Percentiles rank a stretch among this genome's conserved stretches.
Evolutionary conservation across 2,888 invertebrate species (phyloP).

Genomic region (Scelioninae gen. 2): DNA sequence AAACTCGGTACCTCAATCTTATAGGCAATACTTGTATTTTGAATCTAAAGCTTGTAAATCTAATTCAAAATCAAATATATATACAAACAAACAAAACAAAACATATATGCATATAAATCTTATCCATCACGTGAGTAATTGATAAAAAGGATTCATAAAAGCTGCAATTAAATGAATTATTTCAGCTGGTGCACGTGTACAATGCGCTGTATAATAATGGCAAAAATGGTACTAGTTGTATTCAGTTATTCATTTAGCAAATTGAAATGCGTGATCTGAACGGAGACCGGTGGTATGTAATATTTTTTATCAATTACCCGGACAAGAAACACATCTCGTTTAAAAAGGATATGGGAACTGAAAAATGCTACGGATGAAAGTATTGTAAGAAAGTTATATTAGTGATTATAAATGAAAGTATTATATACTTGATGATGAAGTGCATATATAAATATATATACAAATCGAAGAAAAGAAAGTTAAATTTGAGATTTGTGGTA

Average conservation of each 20-base stretch:
- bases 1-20: conserved; percentile 57
- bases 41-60: conserved; percentile 50
- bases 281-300: no score
- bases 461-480: conserved; percentile 32
- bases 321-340: neutral
- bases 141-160: no score
- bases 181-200: no score
- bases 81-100: conserved; percentile 25
- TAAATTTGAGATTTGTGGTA: conserved; percentile 49
- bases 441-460: conserved; percentile 46
- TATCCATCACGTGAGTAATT: conserved; percentile 35
- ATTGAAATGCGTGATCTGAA: no score
- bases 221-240: no score
- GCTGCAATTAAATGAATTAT: no score
- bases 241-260: no score
- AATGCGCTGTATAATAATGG: no score
- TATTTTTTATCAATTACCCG: conserved; percentile 49
- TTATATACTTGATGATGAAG: conserved; percentile 38
- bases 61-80: conserved; percentile 30
- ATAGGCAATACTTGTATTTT: conserved; percentile 58
- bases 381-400: conserved; percentile 67
- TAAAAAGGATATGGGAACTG: neutral
- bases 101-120: conserved; percentile 22
- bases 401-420: conserved; percentile 56
- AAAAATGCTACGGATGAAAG: conserved; percentile 68